Conservation (phyloP, 2,797 vertebrate species). For the Lepidocolaptes lacrymiger region DNA sequence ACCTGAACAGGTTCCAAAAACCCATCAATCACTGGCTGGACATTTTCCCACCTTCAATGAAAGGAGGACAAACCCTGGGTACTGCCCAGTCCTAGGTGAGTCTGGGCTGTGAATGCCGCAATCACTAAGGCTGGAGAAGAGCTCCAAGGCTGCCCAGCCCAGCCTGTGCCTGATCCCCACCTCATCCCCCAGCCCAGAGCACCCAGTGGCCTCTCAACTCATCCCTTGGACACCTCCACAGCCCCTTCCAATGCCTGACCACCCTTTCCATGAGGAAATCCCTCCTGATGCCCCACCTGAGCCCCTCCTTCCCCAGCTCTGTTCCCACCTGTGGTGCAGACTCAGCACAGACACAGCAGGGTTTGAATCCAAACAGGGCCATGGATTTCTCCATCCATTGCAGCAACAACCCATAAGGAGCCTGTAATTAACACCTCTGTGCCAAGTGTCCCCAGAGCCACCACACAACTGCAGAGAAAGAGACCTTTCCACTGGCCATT, state of each 20-base stretch:
- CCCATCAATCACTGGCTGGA: constrained; percentile 45
- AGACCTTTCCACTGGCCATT: no score
- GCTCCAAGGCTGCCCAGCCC: not conserved
- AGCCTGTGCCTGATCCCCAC: not conserved
- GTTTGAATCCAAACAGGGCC: no score
- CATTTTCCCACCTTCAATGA: constrained; percentile 37
- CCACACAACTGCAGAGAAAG: no score
- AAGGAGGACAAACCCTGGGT: not conserved
- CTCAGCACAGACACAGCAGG: not conserved
- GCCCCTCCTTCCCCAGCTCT: no score
- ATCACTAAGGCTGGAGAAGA: not conserved
- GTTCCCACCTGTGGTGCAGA: no score
- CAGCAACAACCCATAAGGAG: no score
- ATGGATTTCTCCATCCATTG: no score
- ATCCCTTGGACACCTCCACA: not conserved
- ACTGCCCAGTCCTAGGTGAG: fast-evolving
- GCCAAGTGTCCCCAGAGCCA: no score
- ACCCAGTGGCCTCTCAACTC: fast-evolving
- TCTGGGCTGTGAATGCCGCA: not conserved
- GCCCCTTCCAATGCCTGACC: not conserved
- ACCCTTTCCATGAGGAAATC: not conserved
- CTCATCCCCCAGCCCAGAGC: not conserved
- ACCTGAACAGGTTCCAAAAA: constrained; percentile 43
- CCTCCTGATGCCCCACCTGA: fast-evolving
- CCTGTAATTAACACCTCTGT: no score